Conservation (phyloP, 2,888 invertebrate genomes). For the Caenorhabditis imperialis region DNA sequence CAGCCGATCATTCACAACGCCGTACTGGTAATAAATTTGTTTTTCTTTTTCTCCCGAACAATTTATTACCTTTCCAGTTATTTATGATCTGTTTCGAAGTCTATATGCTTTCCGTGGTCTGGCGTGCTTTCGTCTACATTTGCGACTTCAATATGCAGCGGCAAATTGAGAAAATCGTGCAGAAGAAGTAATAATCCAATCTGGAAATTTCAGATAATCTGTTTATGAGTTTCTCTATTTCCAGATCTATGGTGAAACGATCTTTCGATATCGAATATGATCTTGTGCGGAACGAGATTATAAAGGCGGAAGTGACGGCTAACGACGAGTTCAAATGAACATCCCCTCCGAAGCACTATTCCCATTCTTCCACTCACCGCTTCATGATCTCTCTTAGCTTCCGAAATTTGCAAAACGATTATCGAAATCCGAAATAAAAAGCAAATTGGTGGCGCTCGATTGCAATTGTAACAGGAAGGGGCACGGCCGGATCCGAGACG, state of each 20-base stretch:
- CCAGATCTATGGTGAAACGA: constrained; percentile 33
- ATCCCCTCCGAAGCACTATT: not conserved
- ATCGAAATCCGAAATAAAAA: constrained; percentile 34
- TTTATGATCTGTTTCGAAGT: constrained; percentile 61
- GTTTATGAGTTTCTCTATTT: constrained; percentile 6
- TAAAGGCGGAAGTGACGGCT: constrained; percentile 24
- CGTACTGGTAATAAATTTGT: constrained; percentile 42
- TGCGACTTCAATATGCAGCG: constrained; percentile 57
- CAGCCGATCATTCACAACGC: constrained; percentile 40
- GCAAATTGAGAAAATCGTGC: constrained; percentile 47
- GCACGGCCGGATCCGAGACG: constrained; percentile 49
- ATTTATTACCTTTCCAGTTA: constrained; percentile 39
- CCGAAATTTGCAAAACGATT: constrained; percentile 17
- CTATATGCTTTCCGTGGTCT: constrained; percentile 61
- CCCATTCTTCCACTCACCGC: not conserved
- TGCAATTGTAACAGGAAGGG: constrained; percentile 36
- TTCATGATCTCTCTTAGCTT: constrained; percentile 13
- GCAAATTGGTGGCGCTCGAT: constrained; percentile 30
- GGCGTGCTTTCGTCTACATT: constrained; percentile 62
- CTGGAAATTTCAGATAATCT: not conserved
- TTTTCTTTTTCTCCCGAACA: not conserved
- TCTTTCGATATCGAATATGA: constrained; percentile 47
- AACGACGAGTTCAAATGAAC: constrained; percentile 25
- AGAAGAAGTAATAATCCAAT: constrained; percentile 36
- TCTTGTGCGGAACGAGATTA: constrained; percentile 33